These are phyloP conservation scores for Drosophila nasuta DNA, from an alignment of 1,140 invertebrate genomes.

Conservation along the genomic window DNA sequence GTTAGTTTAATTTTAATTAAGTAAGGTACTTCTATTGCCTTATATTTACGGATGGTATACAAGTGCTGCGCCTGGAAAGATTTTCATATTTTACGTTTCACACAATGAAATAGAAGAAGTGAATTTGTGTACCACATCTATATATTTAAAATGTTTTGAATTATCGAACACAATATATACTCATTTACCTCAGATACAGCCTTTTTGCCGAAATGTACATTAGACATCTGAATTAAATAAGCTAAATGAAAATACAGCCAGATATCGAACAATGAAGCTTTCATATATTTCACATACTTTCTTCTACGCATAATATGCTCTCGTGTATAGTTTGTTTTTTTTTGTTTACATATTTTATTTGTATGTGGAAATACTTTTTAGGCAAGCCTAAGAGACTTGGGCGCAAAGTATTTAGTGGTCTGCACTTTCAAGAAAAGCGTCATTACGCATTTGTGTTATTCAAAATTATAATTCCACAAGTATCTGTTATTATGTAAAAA, in stretches of 20 bases:
- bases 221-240: not conserved
- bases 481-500: slow-evolving; percentile 11
- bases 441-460: slow-evolving; percentile 1
- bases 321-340: not conserved
- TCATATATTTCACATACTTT: not conserved
- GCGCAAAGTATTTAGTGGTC: not conserved
- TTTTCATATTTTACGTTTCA: no score
- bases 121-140: no score
- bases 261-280: not conserved
- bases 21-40: slow-evolving; percentile 20
- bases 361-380: slow-evolving; percentile 12
- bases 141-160: no score
- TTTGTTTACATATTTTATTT: slow-evolving; percentile 1
- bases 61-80: no score
- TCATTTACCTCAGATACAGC: no score
- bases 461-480: slow-evolving; percentile 31
- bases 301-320: not conserved
- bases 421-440: not conserved
- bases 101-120: no score
- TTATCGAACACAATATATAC: no score
- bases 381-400: not conserved
- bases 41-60: no score
- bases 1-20: slow-evolving; percentile 19
- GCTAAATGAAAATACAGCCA: not conserved
- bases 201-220: not conserved